phyloP scores from a whole-genome alignment of 1,140 invertebrate species.

The Lepidurus arcticus region DNA sequence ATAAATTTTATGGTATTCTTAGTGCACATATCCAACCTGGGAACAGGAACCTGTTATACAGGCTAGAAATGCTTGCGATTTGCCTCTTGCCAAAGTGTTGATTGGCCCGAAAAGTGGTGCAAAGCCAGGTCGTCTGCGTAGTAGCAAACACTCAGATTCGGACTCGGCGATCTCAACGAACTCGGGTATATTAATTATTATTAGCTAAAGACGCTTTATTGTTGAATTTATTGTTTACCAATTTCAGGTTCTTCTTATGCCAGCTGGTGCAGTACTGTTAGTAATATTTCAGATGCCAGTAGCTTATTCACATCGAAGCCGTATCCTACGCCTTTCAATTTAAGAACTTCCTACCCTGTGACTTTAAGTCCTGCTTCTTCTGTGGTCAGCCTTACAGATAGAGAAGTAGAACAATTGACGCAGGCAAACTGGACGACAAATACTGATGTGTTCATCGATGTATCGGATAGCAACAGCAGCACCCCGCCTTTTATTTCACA shows the following conservation, averaged over 20 bases:
- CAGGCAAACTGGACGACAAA: not conserved
- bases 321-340: not conserved
- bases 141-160: not conserved
- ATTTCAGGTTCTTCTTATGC: not conserved
- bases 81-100: not conserved
- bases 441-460: not conserved
- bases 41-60: not conserved
- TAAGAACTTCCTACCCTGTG: not conserved
- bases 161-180: not conserved
- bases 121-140: not conserved
- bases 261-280: slow-evolving; percentile 2
- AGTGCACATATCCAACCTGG: not conserved
- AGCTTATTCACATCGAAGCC: not conserved
- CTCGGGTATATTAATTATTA: not conserved
- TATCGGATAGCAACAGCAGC: not conserved
- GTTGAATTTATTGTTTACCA: not conserved
- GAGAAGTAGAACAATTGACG: not conserved
- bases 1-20: not conserved
- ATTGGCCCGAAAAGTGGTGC: not conserved
- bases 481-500: not conserved
- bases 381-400: not conserved
- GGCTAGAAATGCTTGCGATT: not conserved
- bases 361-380: not conserved
- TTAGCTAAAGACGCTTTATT: not conserved
- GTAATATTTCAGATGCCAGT: not conserved